Evolutionary conservation across 2,888 invertebrate species (phyloP).

Genomic region (Pandemis corylana): DNA sequence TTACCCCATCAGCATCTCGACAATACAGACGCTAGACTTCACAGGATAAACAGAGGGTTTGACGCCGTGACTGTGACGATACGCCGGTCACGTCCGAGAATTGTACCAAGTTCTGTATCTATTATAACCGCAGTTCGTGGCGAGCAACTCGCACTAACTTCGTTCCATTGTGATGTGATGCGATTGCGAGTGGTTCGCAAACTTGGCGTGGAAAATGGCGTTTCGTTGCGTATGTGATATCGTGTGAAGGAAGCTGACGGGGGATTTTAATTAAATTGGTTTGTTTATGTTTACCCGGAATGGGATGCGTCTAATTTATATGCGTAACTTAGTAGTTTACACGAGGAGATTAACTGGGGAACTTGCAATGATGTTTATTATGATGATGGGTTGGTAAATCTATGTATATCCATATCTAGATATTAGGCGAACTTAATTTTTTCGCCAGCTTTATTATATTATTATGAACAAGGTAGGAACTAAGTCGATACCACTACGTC

Average conservation of each 20-base stretch:
- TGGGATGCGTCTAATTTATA: slow-evolving; percentile 18
- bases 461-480: too few relatives aligned
- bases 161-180: slow-evolving; percentile 33
- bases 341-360: slow-evolving; percentile 11
- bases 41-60: slow-evolving; percentile 30
- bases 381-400: neutral
- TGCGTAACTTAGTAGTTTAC: slow-evolving; percentile 26
- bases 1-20: slow-evolving; percentile 4
- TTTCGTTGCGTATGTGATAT: slow-evolving; percentile 35
- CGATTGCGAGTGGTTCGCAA: slow-evolving; percentile 41
- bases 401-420: neutral
- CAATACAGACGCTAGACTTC: slow-evolving; percentile 22
- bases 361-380: slow-evolving; percentile 1
- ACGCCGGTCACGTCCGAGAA: slow-evolving; percentile 29
- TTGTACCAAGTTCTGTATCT: slow-evolving; percentile 34
- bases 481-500: too few relatives aligned
- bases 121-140: slow-evolving; percentile 37
- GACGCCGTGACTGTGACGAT: slow-evolving; percentile 15
- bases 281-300: slow-evolving; percentile 36
- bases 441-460: too few relatives aligned
- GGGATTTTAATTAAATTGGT: slow-evolving; percentile 36
- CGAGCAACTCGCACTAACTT: slow-evolving; percentile 30
- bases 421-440: too few relatives aligned
- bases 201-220: slow-evolving; percentile 34
- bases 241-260: slow-evolving; percentile 33